Evolutionary conservation across 2,888 invertebrate species (phyloP).

Genomic region (Apocheima hispidaria): DNA sequence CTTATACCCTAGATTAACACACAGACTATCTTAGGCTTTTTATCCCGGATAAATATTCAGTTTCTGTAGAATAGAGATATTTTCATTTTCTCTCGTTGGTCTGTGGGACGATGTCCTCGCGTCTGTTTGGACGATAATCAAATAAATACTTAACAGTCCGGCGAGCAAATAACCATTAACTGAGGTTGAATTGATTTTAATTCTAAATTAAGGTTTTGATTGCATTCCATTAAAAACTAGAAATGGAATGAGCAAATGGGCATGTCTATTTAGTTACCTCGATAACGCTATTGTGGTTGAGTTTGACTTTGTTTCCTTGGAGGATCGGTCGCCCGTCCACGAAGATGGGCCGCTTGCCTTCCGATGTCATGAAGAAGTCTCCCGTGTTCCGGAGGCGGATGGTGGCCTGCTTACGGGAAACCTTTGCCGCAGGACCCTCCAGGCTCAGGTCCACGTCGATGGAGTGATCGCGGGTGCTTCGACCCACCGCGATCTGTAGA

Average conservation of each 20-base stretch:
- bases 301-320: conserved; percentile 94
- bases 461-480: conserved; percentile 94
- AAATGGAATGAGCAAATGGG: background rate
- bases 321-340: conserved; percentile 97
- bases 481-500: conserved; percentile 94
- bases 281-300: conserved; percentile 97
- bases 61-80: too few species aligned
- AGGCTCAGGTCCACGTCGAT: conserved; percentile 97
- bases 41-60: too few species aligned
- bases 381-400: conserved; percentile 96
- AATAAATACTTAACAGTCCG: too few species aligned
- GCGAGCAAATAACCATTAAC: background rate
- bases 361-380: conserved; percentile 97
- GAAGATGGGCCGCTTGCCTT: conserved; percentile 97
- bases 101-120: too few species aligned
- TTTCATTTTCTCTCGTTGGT: too few species aligned
- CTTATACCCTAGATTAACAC: too few species aligned
- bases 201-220: background rate
- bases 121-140: too few species aligned
- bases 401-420: conserved; percentile 96
- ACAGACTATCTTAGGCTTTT: too few species aligned
- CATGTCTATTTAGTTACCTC: conserved; percentile 87
- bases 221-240: background rate
- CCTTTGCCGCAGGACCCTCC: conserved; percentile 97
- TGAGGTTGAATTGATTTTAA: background rate